phyloP scores from a whole-genome alignment of 1,140 invertebrate genomes.

The Prorops nasuta region DNA sequence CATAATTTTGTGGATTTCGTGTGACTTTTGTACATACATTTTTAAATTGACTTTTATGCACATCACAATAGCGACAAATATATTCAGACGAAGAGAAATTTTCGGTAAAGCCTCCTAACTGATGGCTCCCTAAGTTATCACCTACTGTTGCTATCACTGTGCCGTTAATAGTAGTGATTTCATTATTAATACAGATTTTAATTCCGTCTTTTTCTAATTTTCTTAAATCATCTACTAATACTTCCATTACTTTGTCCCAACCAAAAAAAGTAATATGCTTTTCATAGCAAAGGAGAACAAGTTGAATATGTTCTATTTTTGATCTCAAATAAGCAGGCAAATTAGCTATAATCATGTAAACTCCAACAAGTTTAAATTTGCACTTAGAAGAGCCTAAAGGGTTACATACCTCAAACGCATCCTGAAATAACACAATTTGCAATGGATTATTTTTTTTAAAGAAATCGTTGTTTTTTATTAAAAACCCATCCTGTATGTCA shows the following conservation, averaged over 20 bases:
- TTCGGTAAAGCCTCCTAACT: background rate
- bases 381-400: background rate
- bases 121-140: background rate
- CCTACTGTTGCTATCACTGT: background rate
- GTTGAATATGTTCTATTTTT: background rate
- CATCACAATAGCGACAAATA: background rate
- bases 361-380: background rate
- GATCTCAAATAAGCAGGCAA: background rate
- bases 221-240: background rate
- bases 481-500: too few species aligned
- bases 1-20: background rate
- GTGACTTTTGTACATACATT: background rate
- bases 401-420: background rate
- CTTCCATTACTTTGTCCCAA: background rate
- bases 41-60: background rate
- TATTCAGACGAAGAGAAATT: background rate
- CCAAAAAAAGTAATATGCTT: background rate
- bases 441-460: background rate
- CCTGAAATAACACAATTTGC: background rate
- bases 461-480: background rate
- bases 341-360: background rate
- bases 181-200: background rate
- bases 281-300: background rate
- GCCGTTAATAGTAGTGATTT: background rate
- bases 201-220: background rate